Evolutionary conservation across 2,797 vertebrate genomes (phyloP).

Genomic region (Rhinophrynus dorsalis): DNA sequence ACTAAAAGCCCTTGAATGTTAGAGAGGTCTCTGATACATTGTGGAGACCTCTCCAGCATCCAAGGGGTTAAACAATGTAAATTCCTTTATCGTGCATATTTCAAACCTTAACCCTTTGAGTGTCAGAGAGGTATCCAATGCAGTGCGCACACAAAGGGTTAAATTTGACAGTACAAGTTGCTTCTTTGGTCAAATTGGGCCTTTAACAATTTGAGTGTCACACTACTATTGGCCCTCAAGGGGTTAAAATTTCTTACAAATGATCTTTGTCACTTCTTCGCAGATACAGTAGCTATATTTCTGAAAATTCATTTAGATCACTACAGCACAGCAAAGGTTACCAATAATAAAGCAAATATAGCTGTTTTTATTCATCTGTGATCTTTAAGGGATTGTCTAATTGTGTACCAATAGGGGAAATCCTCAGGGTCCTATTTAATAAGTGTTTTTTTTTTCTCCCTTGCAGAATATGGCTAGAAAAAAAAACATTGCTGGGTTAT

Average conservation of each 20-base stretch:
- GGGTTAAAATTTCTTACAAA: not conserved
- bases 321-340: constrained; percentile 40
- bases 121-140: no score
- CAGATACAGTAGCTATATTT: constrained; percentile 1
- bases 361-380: constrained; percentile 44
- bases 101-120: no score
- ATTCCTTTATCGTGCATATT: no score
- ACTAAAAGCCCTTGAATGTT: no score
- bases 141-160: no score
- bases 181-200: no score
- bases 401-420: constrained; percentile 48
- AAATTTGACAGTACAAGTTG: no score
- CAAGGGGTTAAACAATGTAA: no score
- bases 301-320: constrained; percentile 15
- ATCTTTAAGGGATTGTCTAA: constrained; percentile 47
- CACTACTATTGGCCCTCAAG: no score
- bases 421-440: constrained; percentile 51
- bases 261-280: constrained; percentile 10
- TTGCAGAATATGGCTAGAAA: constrained; percentile 35
- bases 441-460: constrained; percentile 47
- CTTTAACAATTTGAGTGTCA: no score
- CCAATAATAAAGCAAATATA: constrained; percentile 33
- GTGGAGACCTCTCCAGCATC: no score
- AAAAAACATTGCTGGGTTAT: constrained; percentile 41
- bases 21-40: no score